Conservation (phyloP, 2,888 invertebrate species). For the Drosophila acutilabella region DNA sequence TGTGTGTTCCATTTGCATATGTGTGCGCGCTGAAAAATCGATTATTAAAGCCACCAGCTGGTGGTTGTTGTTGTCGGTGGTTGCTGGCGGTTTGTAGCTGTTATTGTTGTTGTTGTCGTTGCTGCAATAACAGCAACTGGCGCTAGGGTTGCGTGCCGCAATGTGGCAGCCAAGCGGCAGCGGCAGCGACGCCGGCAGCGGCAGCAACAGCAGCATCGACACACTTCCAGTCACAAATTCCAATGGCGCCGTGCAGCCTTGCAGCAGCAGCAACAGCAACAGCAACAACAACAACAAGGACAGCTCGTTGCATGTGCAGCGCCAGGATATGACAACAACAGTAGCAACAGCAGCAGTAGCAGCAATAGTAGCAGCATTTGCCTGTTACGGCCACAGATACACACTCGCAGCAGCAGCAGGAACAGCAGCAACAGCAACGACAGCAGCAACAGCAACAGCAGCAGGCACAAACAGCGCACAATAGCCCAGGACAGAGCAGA, state of each 20-base stretch:
- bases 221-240: slow-evolving; percentile 79
- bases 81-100: slow-evolving; percentile 33
- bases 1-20: slow-evolving; percentile 52
- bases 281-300: slow-evolving; percentile 32
- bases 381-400: slow-evolving; percentile 58
- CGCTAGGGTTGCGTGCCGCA: slow-evolving; percentile 73
- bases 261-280: slow-evolving; percentile 53
- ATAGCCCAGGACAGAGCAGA: slow-evolving; percentile 29
- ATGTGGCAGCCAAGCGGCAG: slow-evolving; percentile 64
- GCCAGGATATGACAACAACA: slow-evolving; percentile 53
- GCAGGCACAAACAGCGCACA: slow-evolving; percentile 36
- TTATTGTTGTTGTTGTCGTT: slow-evolving; percentile 34
- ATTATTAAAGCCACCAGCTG: slow-evolving; percentile 78
- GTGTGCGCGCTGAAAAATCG: slow-evolving; percentile 74
- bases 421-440: slow-evolving; percentile 54
- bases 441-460: slow-evolving; percentile 23
- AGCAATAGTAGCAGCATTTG: slow-evolving; percentile 54
- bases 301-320: slow-evolving; percentile 73
- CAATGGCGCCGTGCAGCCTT: slow-evolving; percentile 75
- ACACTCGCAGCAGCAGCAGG: slow-evolving; percentile 52
- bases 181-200: slow-evolving; percentile 34
- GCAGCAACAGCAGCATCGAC: slow-evolving; percentile 61
- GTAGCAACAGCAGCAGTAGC: slow-evolving; percentile 26
- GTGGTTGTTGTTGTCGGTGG: slow-evolving; percentile 51
- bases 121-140: slow-evolving; percentile 40